These are phyloP conservation scores for Urocynchramus pylzowi DNA, from an alignment of 2,113 vertebrate species.

Conservation along the genomic window DNA sequence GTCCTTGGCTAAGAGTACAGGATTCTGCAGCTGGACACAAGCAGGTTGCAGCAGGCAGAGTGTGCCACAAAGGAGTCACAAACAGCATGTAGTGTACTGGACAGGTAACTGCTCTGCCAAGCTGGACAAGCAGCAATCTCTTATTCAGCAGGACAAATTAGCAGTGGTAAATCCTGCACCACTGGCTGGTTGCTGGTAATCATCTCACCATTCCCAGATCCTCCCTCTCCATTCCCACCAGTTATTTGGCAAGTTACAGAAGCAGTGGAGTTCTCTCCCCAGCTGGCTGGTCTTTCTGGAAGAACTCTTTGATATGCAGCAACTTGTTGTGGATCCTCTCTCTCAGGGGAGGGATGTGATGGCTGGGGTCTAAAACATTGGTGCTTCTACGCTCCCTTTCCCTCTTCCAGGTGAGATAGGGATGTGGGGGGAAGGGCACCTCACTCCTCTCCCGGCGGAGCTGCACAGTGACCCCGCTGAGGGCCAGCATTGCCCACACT, in stretches of 20 bases:
- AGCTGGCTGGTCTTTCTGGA: constrained; percentile 66
- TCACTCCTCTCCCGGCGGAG: constrained; percentile 80
- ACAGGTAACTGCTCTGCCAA: not conserved
- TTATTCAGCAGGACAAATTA: not conserved
- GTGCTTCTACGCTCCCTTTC: constrained; percentile 89
- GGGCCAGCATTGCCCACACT: constrained; percentile 83
- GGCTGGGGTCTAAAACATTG: constrained; percentile 91
- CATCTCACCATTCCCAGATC: not conserved
- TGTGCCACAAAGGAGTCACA: not conserved
- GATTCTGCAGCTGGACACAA: not conserved
- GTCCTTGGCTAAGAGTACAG: not conserved
- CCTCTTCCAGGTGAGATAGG: constrained; percentile 87
- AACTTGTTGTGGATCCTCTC: constrained; percentile 76
- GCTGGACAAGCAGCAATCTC: not conserved
- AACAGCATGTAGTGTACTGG: not conserved
- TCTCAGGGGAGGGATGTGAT: constrained; percentile 84
- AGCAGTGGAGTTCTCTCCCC: constrained; percentile 91
- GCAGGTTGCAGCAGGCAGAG: not conserved
- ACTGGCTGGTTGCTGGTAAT: not conserved
- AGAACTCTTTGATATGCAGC: constrained; percentile 67
- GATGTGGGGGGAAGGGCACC: constrained; percentile 87
- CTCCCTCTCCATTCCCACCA: not conserved
- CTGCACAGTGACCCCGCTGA: constrained; percentile 81
- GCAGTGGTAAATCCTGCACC: not conserved
- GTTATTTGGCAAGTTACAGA: constrained; percentile 62